These are phyloP conservation scores for Ceyx melanurus DNA, from an alignment of 2,113 vertebrate genomes.

Conservation along the genomic window DNA sequence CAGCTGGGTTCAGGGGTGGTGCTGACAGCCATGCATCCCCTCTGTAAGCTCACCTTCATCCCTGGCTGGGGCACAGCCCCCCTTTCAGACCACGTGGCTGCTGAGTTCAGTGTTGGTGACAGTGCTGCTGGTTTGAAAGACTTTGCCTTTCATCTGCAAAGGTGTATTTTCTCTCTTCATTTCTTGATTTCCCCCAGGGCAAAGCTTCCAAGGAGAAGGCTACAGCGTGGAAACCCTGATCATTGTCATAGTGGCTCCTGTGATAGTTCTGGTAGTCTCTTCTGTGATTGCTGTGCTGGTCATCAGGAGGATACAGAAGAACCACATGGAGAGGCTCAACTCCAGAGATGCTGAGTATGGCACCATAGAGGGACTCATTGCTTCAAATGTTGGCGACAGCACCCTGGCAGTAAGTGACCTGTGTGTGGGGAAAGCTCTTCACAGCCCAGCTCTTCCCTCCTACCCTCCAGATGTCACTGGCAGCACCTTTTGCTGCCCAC, in stretches of 20 bases:
- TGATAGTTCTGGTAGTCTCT: constrained; percentile 86
- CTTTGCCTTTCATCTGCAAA: not conserved
- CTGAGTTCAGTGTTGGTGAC: not conserved
- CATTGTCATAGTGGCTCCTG: constrained; percentile 83
- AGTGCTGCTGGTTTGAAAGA: not conserved
- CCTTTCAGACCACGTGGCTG: not conserved
- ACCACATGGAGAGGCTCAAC: constrained; percentile 91
- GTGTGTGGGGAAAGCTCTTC: not conserved
- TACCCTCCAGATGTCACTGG: rapidly evolving
- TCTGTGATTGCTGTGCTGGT: constrained; percentile 84
- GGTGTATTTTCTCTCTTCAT: too few species aligned
- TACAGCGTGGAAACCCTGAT: constrained; percentile 87
- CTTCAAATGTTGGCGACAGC: constrained; percentile 97
- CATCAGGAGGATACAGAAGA: constrained; percentile 87
- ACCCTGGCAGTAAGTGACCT: constrained; percentile 90
- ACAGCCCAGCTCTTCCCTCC: rapidly evolving
- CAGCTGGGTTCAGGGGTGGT: not conserved
- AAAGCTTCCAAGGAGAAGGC: constrained; percentile 74
- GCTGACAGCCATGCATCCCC: not conserved
- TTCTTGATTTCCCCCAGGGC: constrained; percentile 8
- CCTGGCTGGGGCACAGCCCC: rapidly evolving
- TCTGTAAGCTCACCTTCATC: rapidly evolving
- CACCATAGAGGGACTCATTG: constrained; percentile 95
- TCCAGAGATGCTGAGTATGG: constrained; percentile 93
- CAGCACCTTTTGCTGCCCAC: not conserved